Evolutionary conservation across 2,888 invertebrate species (phyloP).

Genomic region (Heteropelma amictum): DNA sequence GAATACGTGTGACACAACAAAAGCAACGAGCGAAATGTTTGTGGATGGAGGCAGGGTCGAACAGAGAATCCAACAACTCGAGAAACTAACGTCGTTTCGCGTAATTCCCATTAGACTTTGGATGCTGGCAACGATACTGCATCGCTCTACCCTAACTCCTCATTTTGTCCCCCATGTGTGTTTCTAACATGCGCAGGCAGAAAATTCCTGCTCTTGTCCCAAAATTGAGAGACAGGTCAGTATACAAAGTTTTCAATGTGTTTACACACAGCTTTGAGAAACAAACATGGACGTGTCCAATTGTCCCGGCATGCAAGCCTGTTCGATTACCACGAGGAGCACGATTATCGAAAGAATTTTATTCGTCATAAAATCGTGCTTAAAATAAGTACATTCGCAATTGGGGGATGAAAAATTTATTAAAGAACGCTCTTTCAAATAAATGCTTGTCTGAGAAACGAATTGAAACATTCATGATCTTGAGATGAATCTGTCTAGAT

Average conservation of each 20-base stretch:
- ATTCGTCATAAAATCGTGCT: too few relatives aligned
- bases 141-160: too few relatives aligned
- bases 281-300: background rate
- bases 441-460: too few relatives aligned
- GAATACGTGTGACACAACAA: constrained; percentile 13
- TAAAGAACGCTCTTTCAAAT: too few relatives aligned
- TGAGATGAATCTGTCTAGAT: too few relatives aligned
- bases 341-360: background rate
- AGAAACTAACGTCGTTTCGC: constrained; percentile 53
- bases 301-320: background rate
- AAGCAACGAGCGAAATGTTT: constrained; percentile 20
- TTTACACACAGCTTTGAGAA: background rate
- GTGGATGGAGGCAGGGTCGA: background rate
- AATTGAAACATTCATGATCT: too few relatives aligned
- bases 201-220: too few relatives aligned
- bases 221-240: constrained; percentile 2
- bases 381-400: too few relatives aligned
- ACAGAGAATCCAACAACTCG: constrained; percentile 51
- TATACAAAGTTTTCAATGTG: constrained; percentile 13
- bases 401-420: too few relatives aligned
- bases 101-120: constrained; percentile 56
- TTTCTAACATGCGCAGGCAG: constrained; percentile 2
- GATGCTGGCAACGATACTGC: constrained; percentile 42
- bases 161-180: background rate
- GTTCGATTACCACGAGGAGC: background rate